Base-by-base conservation (phyloP, 2,888 invertebrate species). In the Scaptodrosophila latifasciaeformis region DNA sequence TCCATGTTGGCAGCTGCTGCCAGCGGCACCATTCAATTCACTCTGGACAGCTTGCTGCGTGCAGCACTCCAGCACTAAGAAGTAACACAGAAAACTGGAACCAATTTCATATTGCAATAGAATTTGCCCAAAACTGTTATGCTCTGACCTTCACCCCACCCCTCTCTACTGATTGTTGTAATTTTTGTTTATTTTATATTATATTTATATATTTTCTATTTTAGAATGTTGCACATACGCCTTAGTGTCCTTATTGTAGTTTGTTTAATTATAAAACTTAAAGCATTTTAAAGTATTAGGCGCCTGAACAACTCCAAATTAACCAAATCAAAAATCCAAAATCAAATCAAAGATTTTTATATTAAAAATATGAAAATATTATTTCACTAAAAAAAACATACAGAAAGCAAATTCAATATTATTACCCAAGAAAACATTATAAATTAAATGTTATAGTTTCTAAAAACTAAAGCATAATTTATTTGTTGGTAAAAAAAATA, bases 21-120 rank as follows among this genome's bases (percentile, higher is more conserved):
- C 46, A 79, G 71, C 47, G 72, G 80, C 24, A 74, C 72, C 39
- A 79, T 74, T 9, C 79, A 74, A 35, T 51, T 74, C 17, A 80
- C 75, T 2, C 49, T 76, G 40, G 76, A 77, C 55, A 77, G 76
- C 54, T 54, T 77, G 45, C 54, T 77, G 44, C 81, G 76, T 21
- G 76, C 76, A n/a, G 81, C 76, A 12, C 50, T 77, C 46, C 81
- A 77, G 30, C 80, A 76, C 61, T 76, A 59, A 67, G n/a, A 19
- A 44, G 39, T 4, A 10, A 43, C 9, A 39, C 42, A 51, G 49
- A 46, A 35, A 35, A 13, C n/a, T n/a, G n/a, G 1, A 37, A 17
- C 37, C 15, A 15, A 18, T 37, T 37, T 18, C 19, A 37, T 46
- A 31, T 47, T 37, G 19, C 42, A 10, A 17, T 34, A 27, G 31